Evolutionary conservation across 2,113 vertebrate species (phyloP).

Genomic region (Indri indri): DNA sequence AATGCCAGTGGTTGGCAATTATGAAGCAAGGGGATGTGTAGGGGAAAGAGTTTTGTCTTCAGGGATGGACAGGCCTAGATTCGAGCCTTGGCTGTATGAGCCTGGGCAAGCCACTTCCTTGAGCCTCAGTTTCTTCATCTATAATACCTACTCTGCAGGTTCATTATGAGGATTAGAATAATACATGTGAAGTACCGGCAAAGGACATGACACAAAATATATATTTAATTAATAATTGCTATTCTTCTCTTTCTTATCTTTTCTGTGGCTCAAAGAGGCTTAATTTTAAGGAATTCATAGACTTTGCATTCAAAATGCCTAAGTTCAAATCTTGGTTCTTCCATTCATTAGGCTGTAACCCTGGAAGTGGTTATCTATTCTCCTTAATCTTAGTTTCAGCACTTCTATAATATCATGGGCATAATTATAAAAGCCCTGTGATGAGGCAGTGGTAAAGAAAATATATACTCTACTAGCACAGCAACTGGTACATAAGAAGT

Average conservation of each 20-base stretch:
- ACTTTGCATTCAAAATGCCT: background rate
- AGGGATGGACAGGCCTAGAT: background rate
- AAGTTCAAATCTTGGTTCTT: background rate
- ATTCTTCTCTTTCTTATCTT: constrained; percentile 11
- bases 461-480: background rate
- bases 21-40: background rate
- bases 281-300: background rate
- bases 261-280: background rate
- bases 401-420: background rate
- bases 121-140: background rate
- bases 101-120: background rate
- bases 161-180: background rate
- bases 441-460: background rate
- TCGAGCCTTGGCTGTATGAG: background rate
- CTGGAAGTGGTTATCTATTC: background rate
- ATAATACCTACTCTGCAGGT: background rate
- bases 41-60: background rate
- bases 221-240: background rate
- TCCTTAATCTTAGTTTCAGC: background rate
- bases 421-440: background rate
- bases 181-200: background rate
- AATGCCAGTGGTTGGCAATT: background rate
- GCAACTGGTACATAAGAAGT: background rate
- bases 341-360: background rate
- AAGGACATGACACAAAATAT: background rate